phyloP scores from a whole-genome alignment of 2,797 vertebrate species.

The Euthynnus affinis region DNA sequence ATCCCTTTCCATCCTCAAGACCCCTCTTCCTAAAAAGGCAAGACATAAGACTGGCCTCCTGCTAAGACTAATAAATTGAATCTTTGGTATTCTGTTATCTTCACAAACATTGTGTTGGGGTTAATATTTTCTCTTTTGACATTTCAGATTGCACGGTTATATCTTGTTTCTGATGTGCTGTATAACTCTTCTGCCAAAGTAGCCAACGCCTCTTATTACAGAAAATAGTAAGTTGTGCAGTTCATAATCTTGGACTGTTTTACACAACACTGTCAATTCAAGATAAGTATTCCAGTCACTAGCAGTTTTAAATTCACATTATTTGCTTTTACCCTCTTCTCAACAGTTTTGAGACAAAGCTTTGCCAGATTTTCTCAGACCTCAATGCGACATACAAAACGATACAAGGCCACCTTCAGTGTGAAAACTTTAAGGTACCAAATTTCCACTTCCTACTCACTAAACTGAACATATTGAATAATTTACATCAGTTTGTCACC shows the following conservation, averaged over 20 bases:
- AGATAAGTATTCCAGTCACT: neutral
- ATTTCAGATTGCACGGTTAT: constrained; percentile 95
- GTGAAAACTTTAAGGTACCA: constrained; percentile 97
- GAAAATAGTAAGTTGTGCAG: constrained; percentile 96
- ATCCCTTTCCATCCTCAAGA: constrained; percentile 97
- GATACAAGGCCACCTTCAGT: constrained; percentile 98
- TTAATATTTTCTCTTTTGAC: constrained; percentile 10
- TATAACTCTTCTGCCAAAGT: constrained; percentile 99
- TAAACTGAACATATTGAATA: neutral
- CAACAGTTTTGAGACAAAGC: constrained; percentile 96
- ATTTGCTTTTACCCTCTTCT: constrained; percentile 6
- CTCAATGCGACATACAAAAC: constrained; percentile 97
- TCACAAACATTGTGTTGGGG: neutral
- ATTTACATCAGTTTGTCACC: neutral
- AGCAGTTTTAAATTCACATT: neutral
- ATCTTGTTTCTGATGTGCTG: constrained; percentile 98
- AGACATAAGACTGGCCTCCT: neutral
- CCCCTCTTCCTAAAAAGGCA: constrained; percentile 98
- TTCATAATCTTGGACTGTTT: neutral
- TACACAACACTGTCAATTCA: neutral
- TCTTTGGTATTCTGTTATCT: neutral
- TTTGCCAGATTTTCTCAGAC: constrained; percentile 98
- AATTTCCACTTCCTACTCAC: neutral
- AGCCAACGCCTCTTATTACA: constrained; percentile 98
- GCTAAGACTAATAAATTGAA: neutral